These are phyloP conservation scores for Druceiella hillmani DNA, from an alignment of 2,888 invertebrate species.

Conservation along the genomic window DNA sequence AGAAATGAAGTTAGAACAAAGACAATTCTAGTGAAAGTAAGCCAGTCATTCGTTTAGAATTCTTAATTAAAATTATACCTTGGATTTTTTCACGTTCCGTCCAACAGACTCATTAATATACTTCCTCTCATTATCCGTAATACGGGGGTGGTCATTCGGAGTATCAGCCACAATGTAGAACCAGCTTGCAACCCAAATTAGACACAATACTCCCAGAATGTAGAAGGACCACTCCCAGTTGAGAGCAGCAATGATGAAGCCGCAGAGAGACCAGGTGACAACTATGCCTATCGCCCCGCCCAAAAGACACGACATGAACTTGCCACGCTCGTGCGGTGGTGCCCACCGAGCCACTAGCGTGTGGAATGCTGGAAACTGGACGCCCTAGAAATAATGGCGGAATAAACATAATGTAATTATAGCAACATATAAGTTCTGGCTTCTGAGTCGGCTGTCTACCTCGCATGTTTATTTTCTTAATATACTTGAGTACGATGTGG, in stretches of 20 bases:
- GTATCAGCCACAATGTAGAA: slow-evolving; percentile 58
- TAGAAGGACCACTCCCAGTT: slow-evolving; percentile 69
- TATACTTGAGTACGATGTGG: no score
- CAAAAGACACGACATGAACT: slow-evolving; percentile 66
- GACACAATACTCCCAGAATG: slow-evolving; percentile 51
- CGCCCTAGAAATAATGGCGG: slow-evolving; percentile 53
- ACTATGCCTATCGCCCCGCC: slow-evolving; percentile 70
- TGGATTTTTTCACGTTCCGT: slow-evolving; percentile 49
- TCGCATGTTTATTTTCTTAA: no score
- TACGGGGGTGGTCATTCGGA: slow-evolving; percentile 58
- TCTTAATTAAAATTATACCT: no score
- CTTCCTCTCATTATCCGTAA: slow-evolving; percentile 55
- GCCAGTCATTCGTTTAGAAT: no score
- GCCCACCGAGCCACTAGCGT: slow-evolving; percentile 66
- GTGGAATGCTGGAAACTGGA: slow-evolving; percentile 59
- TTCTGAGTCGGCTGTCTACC: no score
- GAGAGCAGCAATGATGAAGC: slow-evolving; percentile 53
- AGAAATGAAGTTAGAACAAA: no score
- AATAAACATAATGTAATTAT: no score
- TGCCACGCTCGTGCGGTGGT: slow-evolving; percentile 68
- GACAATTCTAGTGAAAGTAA: no score
- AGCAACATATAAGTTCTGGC: no score
- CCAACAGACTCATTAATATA: slow-evolving; percentile 59
- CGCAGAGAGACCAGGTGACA: slow-evolving; percentile 63
- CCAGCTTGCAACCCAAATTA: slow-evolving; percentile 55